phyloP scores from a whole-genome alignment of 2,888 invertebrate species.

The Drosophila nigricruria region DNA sequence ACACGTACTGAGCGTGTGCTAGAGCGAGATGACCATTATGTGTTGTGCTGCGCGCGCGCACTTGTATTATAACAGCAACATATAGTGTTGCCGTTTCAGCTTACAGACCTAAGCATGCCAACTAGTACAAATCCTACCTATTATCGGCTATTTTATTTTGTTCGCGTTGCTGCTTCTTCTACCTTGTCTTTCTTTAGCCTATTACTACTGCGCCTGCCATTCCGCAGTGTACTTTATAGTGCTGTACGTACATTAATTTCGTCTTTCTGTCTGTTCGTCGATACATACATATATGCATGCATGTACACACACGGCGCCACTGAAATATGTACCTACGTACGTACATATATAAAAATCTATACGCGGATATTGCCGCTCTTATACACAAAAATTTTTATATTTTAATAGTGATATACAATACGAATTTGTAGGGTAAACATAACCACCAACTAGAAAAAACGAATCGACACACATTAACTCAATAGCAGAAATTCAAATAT shows the following conservation, averaged over 20 bases:
- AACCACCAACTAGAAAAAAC: conserved; percentile 8
- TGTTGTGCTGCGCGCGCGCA: conserved; percentile 41
- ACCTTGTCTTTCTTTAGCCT: conserved; percentile 70
- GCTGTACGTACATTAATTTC: conserved; percentile 73
- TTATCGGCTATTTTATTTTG: conserved; percentile 79
- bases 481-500: conserved; percentile 1
- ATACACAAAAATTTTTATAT: conserved; percentile 60
- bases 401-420: conserved; percentile 21
- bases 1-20: conserved; percentile 49
- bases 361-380: conserved; percentile 71
- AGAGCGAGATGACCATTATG: conserved; percentile 54
- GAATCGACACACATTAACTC: not conserved
- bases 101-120: conserved; percentile 47
- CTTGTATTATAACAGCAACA: conserved; percentile 35
- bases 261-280: conserved; percentile 64
- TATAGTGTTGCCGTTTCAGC: conserved; percentile 67
- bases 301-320: conserved; percentile 64
- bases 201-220: conserved; percentile 74
- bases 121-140: conserved; percentile 64
- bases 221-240: conserved; percentile 68
- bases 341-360: conserved; percentile 64
- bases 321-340: conserved; percentile 59
- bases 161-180: conserved; percentile 69
- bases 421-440: conserved; percentile 19
- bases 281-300: conserved; percentile 69